Conservation (phyloP, 2,888 invertebrate species). For the Cheilosia vulpina region DNA sequence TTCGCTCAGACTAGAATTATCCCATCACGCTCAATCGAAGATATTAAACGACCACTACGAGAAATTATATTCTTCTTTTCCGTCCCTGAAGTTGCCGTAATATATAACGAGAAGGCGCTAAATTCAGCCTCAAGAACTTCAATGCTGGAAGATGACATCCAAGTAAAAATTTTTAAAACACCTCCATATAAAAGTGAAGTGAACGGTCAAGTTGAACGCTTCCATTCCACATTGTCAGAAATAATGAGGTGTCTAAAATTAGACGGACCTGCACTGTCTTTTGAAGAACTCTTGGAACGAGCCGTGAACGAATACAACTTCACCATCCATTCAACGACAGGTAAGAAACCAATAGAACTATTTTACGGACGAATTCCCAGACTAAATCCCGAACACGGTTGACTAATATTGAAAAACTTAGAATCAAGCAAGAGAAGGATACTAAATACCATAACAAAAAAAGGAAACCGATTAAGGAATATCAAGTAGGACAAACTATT, state of each 20-base stretch:
- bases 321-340: constrained; percentile 41
- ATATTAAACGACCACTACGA: too few species aligned
- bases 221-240: constrained; percentile 33
- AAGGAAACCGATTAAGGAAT: too few species aligned
- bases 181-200: constrained; percentile 38
- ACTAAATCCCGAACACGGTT: too few species aligned
- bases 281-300: constrained; percentile 60
- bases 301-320: constrained; percentile 45
- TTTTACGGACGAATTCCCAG: too few species aligned
- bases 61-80: constrained; percentile 8
- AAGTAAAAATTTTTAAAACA: too few species aligned
- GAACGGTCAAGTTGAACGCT: constrained; percentile 40
- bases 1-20: constrained; percentile 11
- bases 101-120: constrained; percentile 11
- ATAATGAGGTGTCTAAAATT: constrained; percentile 30
- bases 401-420: too few species aligned
- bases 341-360: too few species aligned
- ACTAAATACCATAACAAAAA: too few species aligned
- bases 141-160: constrained; percentile 3
- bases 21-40: not conserved
- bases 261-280: constrained; percentile 24
- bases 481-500: too few species aligned
- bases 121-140: not conserved
- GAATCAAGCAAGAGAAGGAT: too few species aligned
- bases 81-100: constrained; percentile 26